A percentile compares a stretch with the other conserved stretches of the same genome.
Evolutionary conservation across 1,140 invertebrate genomes (phyloP).

Genomic region (Drosophila rhopaloa): DNA sequence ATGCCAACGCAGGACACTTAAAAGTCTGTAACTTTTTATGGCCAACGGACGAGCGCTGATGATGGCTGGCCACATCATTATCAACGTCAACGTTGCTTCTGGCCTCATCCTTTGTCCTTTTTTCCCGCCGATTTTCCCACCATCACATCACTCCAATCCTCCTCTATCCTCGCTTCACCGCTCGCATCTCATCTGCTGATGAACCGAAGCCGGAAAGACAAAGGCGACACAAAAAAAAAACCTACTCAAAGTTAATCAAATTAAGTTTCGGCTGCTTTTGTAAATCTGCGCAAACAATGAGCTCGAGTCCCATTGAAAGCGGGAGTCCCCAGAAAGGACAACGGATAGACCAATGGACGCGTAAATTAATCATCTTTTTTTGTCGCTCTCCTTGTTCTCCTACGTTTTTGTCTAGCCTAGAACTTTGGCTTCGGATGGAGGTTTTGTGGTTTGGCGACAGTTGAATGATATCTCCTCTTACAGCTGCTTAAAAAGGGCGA

Average conservation of each 20-base stretch:
- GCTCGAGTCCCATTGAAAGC: conserved; percentile 18
- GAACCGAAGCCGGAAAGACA: conserved; percentile 69
- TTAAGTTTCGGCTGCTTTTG: conserved; percentile 71
- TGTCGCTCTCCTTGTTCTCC: conserved; percentile 9
- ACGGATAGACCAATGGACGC: conserved; percentile 59
- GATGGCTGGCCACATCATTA: conserved; percentile 72
- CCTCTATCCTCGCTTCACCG: conserved; percentile 14
- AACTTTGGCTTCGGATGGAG: conserved; percentile 22
- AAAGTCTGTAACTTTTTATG: conserved; percentile 58
- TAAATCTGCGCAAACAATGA: conserved; percentile 63
- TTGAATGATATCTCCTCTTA: conserved; percentile 30
- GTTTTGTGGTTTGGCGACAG: conserved; percentile 40
- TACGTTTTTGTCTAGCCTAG: conserved; percentile 22
- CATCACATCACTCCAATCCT: conserved; percentile 17
- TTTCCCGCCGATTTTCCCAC: neutral
- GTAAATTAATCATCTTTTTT: conserved; percentile 79
- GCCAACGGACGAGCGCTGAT: conserved; percentile 50
- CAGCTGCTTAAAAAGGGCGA: neutral
- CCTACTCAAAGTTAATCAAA: conserved; percentile 78
- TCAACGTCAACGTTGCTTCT: conserved; percentile 44
- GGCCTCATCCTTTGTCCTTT: neutral
- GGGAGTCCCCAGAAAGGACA: conserved; percentile 26
- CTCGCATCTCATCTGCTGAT: conserved; percentile 43
- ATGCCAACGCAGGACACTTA: conserved; percentile 64
- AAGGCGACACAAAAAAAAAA: conserved; percentile 43